Conservation (phyloP, 2,888 invertebrate species). For the Quadroppia sp. region DNA sequence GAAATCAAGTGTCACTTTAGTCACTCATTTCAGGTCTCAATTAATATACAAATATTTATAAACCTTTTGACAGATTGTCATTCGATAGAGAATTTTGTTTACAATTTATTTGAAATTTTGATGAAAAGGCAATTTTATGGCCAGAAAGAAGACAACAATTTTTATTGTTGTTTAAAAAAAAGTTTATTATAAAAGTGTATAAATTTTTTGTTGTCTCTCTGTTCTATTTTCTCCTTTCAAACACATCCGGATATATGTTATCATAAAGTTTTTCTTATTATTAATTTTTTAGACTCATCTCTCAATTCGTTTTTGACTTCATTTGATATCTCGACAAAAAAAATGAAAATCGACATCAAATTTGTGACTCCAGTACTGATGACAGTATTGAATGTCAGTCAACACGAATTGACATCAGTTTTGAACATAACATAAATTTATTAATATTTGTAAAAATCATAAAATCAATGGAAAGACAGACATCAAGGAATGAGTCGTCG, state of each 20-base stretch:
- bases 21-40: not conserved
- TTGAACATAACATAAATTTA: not conserved
- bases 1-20: slow-evolving; percentile 32
- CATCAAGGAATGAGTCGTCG: not conserved
- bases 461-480: not conserved
- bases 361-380: slow-evolving; percentile 5
- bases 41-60: not conserved
- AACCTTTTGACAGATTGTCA: not conserved
- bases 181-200: not conserved
- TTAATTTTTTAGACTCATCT: slow-evolving; percentile 6
- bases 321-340: not conserved
- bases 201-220: not conserved
- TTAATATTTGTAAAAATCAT: not conserved
- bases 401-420: not conserved
- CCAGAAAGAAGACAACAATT: not conserved
- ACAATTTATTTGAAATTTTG: not conserved
- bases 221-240: not conserved
- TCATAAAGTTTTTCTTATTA: not conserved
- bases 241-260: not conserved
- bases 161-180: not conserved
- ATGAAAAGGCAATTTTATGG: not conserved
- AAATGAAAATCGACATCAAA: not conserved
- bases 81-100: not conserved
- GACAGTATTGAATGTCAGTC: not conserved
- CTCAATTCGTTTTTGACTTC: slow-evolving; percentile 4